Percentiles rank a stretch among this genome's conserved stretches.
Conservation (phyloP, 2,888 invertebrate genomes). For the Eudiplozoon nipponicum region DNA sequence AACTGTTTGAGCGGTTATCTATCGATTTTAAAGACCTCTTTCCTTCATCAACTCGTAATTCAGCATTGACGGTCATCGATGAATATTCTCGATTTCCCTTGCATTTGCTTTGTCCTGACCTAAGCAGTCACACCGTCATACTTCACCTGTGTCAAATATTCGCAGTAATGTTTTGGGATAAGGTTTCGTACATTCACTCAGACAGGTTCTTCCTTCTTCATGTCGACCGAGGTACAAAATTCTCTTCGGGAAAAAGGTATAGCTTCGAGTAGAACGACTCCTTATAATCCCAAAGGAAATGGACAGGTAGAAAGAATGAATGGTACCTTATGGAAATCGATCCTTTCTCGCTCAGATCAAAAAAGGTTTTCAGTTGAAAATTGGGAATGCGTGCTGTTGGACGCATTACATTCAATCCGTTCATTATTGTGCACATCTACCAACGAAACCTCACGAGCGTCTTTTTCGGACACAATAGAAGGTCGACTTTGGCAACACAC, state of each 20-base stretch:
- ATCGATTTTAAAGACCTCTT: constrained; percentile 18
- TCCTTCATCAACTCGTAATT: constrained; percentile 16
- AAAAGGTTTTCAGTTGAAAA: constrained; percentile 3
- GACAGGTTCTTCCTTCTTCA: constrained; percentile 18
- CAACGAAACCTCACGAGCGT: constrained; percentile 12
- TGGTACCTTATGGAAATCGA: constrained; percentile 18
- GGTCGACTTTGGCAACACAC: too few species aligned
- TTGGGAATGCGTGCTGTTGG: constrained; percentile 16
- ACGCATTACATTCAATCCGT: constrained; percentile 17
- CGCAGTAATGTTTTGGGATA: constrained; percentile 16
- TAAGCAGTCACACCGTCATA: constrained; percentile 16
- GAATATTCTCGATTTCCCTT: constrained; percentile 18
- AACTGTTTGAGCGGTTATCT: constrained; percentile 18
- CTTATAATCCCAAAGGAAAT: constrained; percentile 17
- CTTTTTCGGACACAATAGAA: too few species aligned
- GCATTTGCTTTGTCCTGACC: constrained; percentile 17
- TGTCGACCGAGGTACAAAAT: constrained; percentile 17
- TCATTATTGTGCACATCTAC: constrained; percentile 17
- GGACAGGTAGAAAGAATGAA: constrained; percentile 17
- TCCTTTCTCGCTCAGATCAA: constrained; percentile 13
- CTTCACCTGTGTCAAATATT: constrained; percentile 17
- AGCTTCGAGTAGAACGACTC: constrained; percentile 17
- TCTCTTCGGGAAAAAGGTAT: constrained; percentile 14
- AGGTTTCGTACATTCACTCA: constrained; percentile 17
- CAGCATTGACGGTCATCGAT: constrained; percentile 17